phyloP scores from a whole-genome alignment of 1,140 invertebrate species.

The Drosophila orosa region DNA sequence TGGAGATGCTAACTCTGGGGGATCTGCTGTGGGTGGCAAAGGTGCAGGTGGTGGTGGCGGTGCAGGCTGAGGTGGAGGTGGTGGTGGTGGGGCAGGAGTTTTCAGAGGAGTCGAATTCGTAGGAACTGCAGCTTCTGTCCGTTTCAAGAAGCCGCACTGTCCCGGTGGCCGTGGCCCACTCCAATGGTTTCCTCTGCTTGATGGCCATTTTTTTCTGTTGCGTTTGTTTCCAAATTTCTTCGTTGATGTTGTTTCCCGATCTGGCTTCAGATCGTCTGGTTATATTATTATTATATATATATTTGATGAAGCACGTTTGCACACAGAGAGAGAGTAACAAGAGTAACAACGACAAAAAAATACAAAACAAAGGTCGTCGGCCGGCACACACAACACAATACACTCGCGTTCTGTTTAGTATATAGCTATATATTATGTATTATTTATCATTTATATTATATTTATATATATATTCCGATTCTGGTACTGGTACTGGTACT shows the following conservation, averaged over 20 bases:
- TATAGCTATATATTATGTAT: constrained; percentile 29
- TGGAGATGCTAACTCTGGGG: constrained; percentile 1
- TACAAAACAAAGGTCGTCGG: constrained; percentile 44
- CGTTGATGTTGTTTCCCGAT: constrained; percentile 2
- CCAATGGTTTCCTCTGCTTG: constrained; percentile 47
- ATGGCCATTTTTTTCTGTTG: constrained; percentile 47
- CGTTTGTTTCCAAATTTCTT: background rate
- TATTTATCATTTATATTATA: constrained; percentile 12
- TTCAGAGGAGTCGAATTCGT: background rate
- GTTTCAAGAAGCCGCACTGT: constrained; percentile 51
- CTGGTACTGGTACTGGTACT: constrained; percentile 35
- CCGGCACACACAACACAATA: constrained; percentile 39
- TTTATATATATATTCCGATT: constrained; percentile 29
- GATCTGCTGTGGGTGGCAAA: constrained; percentile 23
- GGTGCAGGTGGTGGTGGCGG: background rate
- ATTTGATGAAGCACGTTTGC: constrained; percentile 26
- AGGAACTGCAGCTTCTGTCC: constrained; percentile 26
- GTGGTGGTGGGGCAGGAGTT: background rate
- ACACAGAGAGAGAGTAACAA: constrained; percentile 8
- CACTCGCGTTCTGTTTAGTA: constrained; percentile 22
- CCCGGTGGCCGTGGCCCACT: constrained; percentile 65
- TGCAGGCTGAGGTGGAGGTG: background rate
- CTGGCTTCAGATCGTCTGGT: constrained; percentile 9
- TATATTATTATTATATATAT: constrained; percentile 16
- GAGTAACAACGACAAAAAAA: constrained; percentile 31